Conservation (phyloP, 2,797 vertebrate species). For the Pseudochirops cupreus region DNA sequence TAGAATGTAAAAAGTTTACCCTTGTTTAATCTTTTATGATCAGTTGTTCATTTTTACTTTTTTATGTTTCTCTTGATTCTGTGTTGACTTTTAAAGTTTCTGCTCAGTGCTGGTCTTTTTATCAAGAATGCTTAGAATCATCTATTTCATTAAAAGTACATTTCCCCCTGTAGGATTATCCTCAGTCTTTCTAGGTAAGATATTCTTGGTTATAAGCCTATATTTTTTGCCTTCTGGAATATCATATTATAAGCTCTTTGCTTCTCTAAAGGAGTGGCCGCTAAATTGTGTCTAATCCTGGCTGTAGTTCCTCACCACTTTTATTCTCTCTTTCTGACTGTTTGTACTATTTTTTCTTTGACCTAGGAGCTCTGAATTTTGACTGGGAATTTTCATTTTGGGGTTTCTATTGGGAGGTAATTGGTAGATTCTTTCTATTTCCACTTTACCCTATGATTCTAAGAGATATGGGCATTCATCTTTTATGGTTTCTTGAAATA, state of each 20-base stretch:
- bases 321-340: neutral
- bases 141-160: neutral
- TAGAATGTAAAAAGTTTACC: neutral
- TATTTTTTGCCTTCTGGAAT: neutral
- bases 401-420: neutral
- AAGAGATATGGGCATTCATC: neutral
- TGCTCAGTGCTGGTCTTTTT: neutral
- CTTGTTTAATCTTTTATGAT: neutral
- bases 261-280: neutral
- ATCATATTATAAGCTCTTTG: neutral
- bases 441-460: neutral
- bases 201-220: neutral
- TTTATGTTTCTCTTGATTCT: neutral
- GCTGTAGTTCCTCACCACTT: neutral
- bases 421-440: neutral
- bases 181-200: neutral
- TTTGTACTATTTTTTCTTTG: neutral
- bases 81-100: neutral
- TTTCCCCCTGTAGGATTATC: neutral
- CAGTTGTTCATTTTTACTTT: neutral
- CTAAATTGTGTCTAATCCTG: neutral
- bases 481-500: conserved; percentile 1
- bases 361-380: neutral
- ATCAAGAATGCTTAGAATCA: neutral
- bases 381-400: neutral